These are phyloP conservation scores for Anticlea derivata DNA, from an alignment of 2,888 invertebrate species.

Conservation along the genomic window DNA sequence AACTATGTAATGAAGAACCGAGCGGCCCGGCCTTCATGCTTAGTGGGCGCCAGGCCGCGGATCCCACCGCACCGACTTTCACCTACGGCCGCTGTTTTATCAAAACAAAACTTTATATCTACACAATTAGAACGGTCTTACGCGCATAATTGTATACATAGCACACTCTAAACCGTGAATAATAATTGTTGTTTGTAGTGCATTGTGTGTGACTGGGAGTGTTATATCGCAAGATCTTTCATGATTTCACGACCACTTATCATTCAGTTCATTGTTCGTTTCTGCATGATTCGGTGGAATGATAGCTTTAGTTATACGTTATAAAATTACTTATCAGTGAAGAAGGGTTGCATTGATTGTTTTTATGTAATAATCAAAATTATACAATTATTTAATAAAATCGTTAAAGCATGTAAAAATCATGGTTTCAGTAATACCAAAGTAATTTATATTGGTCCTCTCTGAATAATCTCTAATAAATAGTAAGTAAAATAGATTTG, in stretches of 20 bases:
- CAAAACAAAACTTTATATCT: constrained; percentile 54
- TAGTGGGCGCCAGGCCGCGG: constrained; percentile 69
- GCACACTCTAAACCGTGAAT: constrained; percentile 25
- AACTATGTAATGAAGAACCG: constrained; percentile 45
- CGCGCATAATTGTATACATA: constrained; percentile 29
- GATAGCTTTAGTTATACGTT: constrained; percentile 17
- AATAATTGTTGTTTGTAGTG: constrained; percentile 14
- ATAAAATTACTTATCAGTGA: neutral
- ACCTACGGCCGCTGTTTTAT: constrained; percentile 57
- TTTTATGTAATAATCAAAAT: too few species aligned
- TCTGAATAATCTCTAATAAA: too few species aligned
- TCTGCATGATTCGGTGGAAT: constrained; percentile 55
- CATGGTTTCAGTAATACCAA: too few species aligned
- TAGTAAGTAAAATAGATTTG: too few species aligned
- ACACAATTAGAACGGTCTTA: constrained; percentile 22
- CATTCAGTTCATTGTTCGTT: constrained; percentile 48
- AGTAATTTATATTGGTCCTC: too few species aligned
- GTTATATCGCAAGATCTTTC: constrained; percentile 37
- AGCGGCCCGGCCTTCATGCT: constrained; percentile 77
- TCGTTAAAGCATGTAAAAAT: too few species aligned
- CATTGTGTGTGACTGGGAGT: constrained; percentile 32
- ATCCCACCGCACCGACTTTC: constrained; percentile 63
- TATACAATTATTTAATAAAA: too few species aligned
- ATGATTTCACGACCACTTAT: constrained; percentile 40
- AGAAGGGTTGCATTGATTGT: neutral